A percentile compares a stretch with the other conserved stretches of the same genome.
Evolutionary conservation across 2,888 invertebrate genomes (phyloP).

Genomic region (Colletes collaris): DNA sequence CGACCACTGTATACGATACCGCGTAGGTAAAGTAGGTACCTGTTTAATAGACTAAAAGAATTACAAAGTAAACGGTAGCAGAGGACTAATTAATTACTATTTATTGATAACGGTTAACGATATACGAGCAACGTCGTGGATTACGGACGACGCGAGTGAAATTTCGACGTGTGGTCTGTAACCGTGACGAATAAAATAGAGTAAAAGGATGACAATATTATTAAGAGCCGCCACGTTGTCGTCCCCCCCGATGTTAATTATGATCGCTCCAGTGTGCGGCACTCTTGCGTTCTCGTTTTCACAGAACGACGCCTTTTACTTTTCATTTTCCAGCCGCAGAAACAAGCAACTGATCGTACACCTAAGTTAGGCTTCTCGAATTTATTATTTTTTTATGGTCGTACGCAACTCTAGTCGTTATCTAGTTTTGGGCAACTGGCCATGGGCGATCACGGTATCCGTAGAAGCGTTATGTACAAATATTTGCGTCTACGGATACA

Average conservation of each 20-base stretch:
- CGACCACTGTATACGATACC: slow-evolving; percentile 82
- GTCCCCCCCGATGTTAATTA: slow-evolving; percentile 46
- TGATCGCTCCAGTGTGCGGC: slow-evolving; percentile 56
- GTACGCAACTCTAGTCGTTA: too few species aligned
- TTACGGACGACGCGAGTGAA: slow-evolving; percentile 38
- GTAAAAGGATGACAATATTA: slow-evolving; percentile 80
- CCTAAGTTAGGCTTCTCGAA: too few species aligned
- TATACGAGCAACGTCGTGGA: slow-evolving; percentile 54
- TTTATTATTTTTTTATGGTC: too few species aligned
- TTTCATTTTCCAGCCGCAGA: not conserved
- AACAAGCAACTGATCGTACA: too few species aligned
- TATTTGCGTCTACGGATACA: not conserved
- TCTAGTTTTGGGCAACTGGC: too few species aligned
- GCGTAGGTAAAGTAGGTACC: slow-evolving; percentile 83
- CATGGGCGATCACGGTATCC: too few species aligned
- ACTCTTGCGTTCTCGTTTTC: not conserved
- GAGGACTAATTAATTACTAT: slow-evolving; percentile 77
- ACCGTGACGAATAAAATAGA: slow-evolving; percentile 60
- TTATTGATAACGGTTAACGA: slow-evolving; percentile 75
- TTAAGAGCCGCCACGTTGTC: slow-evolving; percentile 73
- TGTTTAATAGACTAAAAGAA: slow-evolving; percentile 77
- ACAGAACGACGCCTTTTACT: not conserved
- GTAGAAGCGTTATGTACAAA: too few species aligned
- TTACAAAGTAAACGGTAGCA: slow-evolving; percentile 77
- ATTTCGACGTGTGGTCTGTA: slow-evolving; percentile 14